Conservation (phyloP, 2,888 invertebrate species). For the Clistopyga incitator region DNA sequence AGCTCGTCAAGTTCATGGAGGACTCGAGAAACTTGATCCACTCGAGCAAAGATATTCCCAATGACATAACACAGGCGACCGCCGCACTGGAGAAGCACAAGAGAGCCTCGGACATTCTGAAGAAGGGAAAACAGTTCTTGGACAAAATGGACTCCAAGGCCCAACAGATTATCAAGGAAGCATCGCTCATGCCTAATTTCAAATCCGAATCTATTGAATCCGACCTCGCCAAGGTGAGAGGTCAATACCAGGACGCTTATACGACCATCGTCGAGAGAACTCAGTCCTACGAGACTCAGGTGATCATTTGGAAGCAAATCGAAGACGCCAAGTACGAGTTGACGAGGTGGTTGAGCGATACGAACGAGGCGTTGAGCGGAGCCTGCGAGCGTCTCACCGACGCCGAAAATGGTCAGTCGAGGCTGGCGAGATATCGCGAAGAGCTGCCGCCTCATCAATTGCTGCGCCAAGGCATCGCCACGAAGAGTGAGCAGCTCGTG, state of each 20-base stretch:
- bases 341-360: slow-evolving; percentile 93
- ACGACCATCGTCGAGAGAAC: slow-evolving; percentile 90
- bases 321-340: slow-evolving; percentile 94
- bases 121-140: slow-evolving; percentile 90
- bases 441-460: slow-evolving; percentile 93
- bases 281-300: slow-evolving; percentile 94
- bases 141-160: slow-evolving; percentile 93
- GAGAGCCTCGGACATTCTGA: slow-evolving; percentile 90
- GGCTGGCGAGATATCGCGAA: slow-evolving; percentile 93
- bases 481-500: slow-evolving; percentile 92
- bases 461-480: slow-evolving; percentile 90
- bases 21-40: slow-evolving; percentile 89
- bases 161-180: slow-evolving; percentile 89
- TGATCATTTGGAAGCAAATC: slow-evolving; percentile 97
- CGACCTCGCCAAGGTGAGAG: slow-evolving; percentile 87
- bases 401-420: slow-evolving; percentile 91
- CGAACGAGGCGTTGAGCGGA: slow-evolving; percentile 90
- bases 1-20: slow-evolving; percentile 89
- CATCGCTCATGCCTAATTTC: slow-evolving; percentile 89
- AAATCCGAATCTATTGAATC: slow-evolving; percentile 86
- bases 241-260: slow-evolving; percentile 89
- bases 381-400: slow-evolving; percentile 92
- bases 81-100: slow-evolving; percentile 90
- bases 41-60: slow-evolving; percentile 88
- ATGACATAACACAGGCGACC: slow-evolving; percentile 90